Base-by-base conservation (phyloP, 2,797 vertebrate species). In the Characodon lateralis region DNA sequence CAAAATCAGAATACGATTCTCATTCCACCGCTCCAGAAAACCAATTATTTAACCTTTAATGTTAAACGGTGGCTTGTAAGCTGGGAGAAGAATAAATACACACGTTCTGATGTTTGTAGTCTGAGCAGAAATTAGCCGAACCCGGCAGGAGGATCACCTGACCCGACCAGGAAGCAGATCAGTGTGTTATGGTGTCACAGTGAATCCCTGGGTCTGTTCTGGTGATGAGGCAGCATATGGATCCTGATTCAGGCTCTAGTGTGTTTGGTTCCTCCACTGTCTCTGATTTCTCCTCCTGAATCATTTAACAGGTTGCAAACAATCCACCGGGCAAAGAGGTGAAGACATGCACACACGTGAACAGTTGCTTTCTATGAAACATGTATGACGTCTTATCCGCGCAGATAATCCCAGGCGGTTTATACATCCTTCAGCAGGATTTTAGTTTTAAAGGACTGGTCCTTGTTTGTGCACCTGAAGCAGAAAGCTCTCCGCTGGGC, bases 281-380 rank as follows among this genome's bases (percentile, higher is more conserved):
- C 79, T 92, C 88, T 79, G 83, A 91, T 92, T 86, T 86, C 89
- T 61, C 41, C 86, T 84, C 76, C 51, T 94, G 55, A 85, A 90
- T 91, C 89, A 92, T 93, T 94, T 58, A 92, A 66, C 74, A 73
- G 76, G 77, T 70, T 82, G 83, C 13, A 84, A 88, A 89, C 72
- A 76, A 87, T 82, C 53, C 89, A 87, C 79, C 75, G 87, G 86
- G 82, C 69, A 31, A 89, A 61, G 78, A 76, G 90, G 87, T 85
- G 82, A 85, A 59, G 68, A 83, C n/a, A 14, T 43, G 31, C 53
- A 35, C 9, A 43, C 10, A 46, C 4, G 26, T 9, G 69, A 8
- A 43, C 51, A 51, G 51, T 2, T 71, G 53, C 12, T 58, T 48
- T 50, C 26, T 9, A 4, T 31, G 26, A 74, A 51, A 22, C 3